phyloP scores from a whole-genome alignment of 1,140 invertebrate species.

The Drosophila triauraria region DNA sequence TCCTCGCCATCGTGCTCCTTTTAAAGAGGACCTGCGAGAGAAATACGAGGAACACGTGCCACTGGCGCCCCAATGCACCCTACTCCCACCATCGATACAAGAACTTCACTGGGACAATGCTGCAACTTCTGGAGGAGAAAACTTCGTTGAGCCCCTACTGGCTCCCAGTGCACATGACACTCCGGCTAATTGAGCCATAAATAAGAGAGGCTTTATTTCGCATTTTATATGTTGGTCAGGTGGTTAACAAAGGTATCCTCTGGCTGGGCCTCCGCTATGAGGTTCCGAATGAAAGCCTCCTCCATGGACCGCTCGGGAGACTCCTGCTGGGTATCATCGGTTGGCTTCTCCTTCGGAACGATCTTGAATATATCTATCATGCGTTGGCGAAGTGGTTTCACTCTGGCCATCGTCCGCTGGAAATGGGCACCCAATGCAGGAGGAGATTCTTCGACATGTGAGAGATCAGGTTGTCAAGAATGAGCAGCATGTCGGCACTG shows the following conservation, averaged over 20 bases:
- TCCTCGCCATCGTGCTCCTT: slow-evolving; percentile 6
- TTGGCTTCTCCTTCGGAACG: neutral
- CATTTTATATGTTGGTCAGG: neutral
- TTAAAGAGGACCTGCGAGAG: slow-evolving; percentile 8
- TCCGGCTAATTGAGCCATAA: slow-evolving; percentile 46
- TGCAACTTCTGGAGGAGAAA: slow-evolving; percentile 1
- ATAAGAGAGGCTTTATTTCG: slow-evolving; percentile 35
- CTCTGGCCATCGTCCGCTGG: neutral
- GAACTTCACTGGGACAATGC: slow-evolving; percentile 1
- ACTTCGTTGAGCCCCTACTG: slow-evolving; percentile 13
- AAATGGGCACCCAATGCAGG: slow-evolving; percentile 9
- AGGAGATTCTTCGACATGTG: slow-evolving; percentile 14
- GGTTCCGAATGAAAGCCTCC: neutral
- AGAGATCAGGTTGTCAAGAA: slow-evolving; percentile 28
- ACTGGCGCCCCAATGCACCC: neutral
- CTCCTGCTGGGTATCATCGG: neutral
- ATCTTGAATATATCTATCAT: slow-evolving; percentile 9
- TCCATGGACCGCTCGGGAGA: slow-evolving; percentile 4
- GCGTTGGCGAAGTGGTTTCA: slow-evolving; percentile 16
- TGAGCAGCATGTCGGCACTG: slow-evolving; percentile 26
- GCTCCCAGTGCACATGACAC: slow-evolving; percentile 41
- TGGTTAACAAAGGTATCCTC: neutral
- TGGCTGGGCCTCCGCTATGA: slow-evolving; percentile 1
- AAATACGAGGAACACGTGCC: slow-evolving; percentile 20
- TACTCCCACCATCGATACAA: neutral